Conservation (phyloP, 2,888 invertebrate genomes). For the Drosophila incognita region DNA sequence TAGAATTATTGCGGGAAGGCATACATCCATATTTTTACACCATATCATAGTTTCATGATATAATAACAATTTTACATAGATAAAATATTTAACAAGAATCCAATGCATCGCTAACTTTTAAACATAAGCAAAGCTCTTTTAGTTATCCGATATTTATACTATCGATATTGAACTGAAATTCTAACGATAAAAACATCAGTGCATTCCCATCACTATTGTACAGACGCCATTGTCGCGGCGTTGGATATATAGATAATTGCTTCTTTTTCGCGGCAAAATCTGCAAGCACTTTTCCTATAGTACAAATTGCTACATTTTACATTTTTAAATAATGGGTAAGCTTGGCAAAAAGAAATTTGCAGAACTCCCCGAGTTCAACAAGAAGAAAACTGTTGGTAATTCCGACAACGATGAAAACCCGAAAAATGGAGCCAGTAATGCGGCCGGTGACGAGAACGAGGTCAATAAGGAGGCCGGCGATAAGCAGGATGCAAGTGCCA, state of each 20-base stretch:
- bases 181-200: background rate
- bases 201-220: conserved; percentile 20
- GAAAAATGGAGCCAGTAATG: conserved; percentile 51
- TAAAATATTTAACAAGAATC: background rate
- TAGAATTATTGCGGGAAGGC: background rate
- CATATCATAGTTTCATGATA: background rate
- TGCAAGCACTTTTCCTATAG: background rate
- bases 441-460: conserved; percentile 40
- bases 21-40: background rate
- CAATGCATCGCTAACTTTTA: background rate
- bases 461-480: conserved; percentile 28
- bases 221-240: conserved; percentile 34
- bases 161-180: background rate
- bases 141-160: background rate
- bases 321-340: conserved; percentile 72
- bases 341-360: conserved; percentile 81
- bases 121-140: background rate
- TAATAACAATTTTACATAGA: background rate
- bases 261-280: conserved; percentile 55
- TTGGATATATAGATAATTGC: conserved; percentile 34
- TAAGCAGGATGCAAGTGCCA: conserved; percentile 44
- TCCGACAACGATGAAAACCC: conserved; percentile 72
- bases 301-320: background rate
- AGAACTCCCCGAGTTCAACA: conserved; percentile 71
- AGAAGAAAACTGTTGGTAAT: conserved; percentile 75